Evolutionary conservation across 64 coral and sea anemone genomes (phyloP), one percentile per base, ranked within the genome.

Genomic region (Platygyra sinensis): DNA sequence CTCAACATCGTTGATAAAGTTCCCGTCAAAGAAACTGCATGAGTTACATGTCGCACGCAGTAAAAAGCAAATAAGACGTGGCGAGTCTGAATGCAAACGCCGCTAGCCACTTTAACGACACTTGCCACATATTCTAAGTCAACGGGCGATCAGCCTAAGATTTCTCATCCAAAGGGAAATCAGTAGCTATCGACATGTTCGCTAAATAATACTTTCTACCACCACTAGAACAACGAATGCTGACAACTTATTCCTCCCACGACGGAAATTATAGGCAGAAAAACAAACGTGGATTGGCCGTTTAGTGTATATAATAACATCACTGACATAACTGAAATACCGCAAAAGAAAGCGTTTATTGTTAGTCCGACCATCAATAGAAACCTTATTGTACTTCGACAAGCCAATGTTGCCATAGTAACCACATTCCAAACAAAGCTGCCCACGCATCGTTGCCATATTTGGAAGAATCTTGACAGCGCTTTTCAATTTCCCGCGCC

Each of bases 221-320:
- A 50, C 33, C 22, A 22, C 36, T 52, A 52, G 63, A 38, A 85
- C 63, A 67, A 25, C 33, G 62, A 72, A 38, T 85, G 81, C 6
- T 85, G 81, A 71, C 81, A 85, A 85, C 20, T 52, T 71, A 85
- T 85, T 85, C 81, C 81, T 85, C 81, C 81, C 62, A 71, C 62
- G 51, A 85, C 81, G 81, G 81, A 85, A 85, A 85, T 85, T 52
- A 85, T 85, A 63, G 62, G 30, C 62, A 28, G 71, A 67, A 69
- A 85, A 85, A 85, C 81, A 85, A 85, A 85, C 81, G 81, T 72
- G 49, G 76, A 90, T 81, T 90, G 88, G 88, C 30, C 72, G 28
- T 80, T 60, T 51, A 28, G 38, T 72, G 46, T 82, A 73, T 61
- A 90, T 65, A 90, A 90, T 82, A 90, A 90, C 88, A 90, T 90